Evolutionary conservation across 2,888 invertebrate genomes (phyloP).

Genomic region (Patella caerulea): DNA sequence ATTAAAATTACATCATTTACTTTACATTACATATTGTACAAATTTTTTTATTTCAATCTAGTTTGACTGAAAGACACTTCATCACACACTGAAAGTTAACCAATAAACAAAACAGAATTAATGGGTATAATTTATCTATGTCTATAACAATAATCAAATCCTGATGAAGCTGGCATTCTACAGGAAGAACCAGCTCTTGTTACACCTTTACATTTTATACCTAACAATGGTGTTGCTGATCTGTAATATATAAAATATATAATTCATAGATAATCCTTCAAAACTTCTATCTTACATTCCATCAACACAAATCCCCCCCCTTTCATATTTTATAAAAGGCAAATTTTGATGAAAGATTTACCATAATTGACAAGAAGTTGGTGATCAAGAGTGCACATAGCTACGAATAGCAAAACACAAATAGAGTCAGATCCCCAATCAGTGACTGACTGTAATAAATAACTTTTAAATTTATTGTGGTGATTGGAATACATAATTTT

Average conservation of each 20-base stretch:
- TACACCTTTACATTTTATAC: constrained; percentile 50
- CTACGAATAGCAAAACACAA: too few relatives aligned
- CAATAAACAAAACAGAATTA: not conserved
- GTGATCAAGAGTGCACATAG: too few relatives aligned
- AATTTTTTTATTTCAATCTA: too few relatives aligned
- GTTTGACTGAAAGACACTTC: too few relatives aligned
- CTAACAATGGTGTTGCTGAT: constrained; percentile 44
- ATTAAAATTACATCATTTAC: too few relatives aligned
- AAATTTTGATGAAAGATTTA: too few relatives aligned
- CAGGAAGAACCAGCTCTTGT: constrained; percentile 56
- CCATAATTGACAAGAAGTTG: too few relatives aligned
- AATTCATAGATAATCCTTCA: not conserved
- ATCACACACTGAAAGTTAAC: not conserved
- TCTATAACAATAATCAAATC: constrained; percentile 52
- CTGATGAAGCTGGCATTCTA: constrained; percentile 44
- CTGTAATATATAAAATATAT: constrained; percentile 35
- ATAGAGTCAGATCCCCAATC: too few relatives aligned
- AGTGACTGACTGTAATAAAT: too few relatives aligned
- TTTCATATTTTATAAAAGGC: not conserved
- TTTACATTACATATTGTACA: too few relatives aligned
- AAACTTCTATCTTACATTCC: not conserved
- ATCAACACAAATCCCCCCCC: not conserved
- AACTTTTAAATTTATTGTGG: not conserved
- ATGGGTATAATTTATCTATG: constrained; percentile 31
- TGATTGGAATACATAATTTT: not conserved